These are phyloP conservation scores for Hybos culiciformis DNA, from an alignment of 2,888 invertebrate species.

Conservation along the genomic window DNA sequence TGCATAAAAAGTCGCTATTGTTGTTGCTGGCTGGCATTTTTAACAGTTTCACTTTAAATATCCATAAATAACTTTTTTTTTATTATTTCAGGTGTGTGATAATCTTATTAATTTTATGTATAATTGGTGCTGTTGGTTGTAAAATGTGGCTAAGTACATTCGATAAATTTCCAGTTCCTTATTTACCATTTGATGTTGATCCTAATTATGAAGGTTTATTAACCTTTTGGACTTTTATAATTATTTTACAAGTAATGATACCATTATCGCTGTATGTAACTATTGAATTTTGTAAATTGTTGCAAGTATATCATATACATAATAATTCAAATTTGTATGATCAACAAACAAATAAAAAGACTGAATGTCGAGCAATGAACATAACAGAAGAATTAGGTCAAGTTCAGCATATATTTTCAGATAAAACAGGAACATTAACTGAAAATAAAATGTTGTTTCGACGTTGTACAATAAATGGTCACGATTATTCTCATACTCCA, in stretches of 20 bases:
- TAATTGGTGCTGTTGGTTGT: conserved; percentile 82
- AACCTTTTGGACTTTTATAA: conserved; percentile 91
- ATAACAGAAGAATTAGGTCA: conserved; percentile 97
- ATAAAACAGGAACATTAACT: conserved; percentile 95
- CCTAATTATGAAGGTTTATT: conserved; percentile 63
- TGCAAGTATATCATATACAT: conserved; percentile 91
- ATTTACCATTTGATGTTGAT: conserved; percentile 47
- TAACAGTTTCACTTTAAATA: no score
- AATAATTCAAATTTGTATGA: conserved; percentile 82
- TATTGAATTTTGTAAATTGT: conserved; percentile 88
- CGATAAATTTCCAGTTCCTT: conserved; percentile 45
- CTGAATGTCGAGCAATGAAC: conserved; percentile 87
- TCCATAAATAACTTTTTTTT: background rate
- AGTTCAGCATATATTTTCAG: conserved; percentile 87
- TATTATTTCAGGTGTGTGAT: conserved; percentile 54
- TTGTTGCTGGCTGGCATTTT: no score
- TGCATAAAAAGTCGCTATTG: no score
- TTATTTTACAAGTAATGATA: conserved; percentile 93
- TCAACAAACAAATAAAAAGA: conserved; percentile 61
- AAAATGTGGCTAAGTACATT: conserved; percentile 59
- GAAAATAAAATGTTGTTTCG: conserved; percentile 97
- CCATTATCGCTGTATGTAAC: conserved; percentile 94
- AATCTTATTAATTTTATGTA: conserved; percentile 75
- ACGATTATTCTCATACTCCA: conserved; percentile 75
- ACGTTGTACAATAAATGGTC: conserved; percentile 74